Percentiles rank a stretch among this genome's conserved stretches.
These are phyloP conservation scores for Semotilus atromaculatus DNA, from an alignment of 2,797 vertebrate genomes.

Conservation along the genomic window DNA sequence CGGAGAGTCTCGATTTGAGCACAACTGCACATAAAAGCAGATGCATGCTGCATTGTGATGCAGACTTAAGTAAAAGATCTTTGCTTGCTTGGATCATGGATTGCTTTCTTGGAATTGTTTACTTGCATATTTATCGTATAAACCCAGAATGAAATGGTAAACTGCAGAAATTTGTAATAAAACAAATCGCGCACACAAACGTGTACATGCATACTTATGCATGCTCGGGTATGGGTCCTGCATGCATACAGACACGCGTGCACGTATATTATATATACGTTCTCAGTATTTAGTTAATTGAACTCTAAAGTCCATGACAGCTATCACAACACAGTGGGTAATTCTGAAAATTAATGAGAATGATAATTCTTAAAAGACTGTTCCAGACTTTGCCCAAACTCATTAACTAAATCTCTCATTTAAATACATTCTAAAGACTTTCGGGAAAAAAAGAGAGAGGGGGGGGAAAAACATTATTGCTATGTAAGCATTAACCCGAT, in stretches of 20 bases:
- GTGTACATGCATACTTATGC: constrained; percentile 37
- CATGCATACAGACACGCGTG: constrained; percentile 19
- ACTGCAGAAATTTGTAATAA: constrained; percentile 73
- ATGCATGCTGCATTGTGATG: constrained; percentile 26
- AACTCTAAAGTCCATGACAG: constrained; percentile 99
- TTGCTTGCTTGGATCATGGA: constrained; percentile 23
- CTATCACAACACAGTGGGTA: constrained; percentile 96
- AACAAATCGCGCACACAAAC: constrained; percentile 39
- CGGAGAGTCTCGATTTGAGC: constrained; percentile 1
- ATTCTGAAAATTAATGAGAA: constrained; percentile 99
- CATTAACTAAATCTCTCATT: constrained; percentile 97
- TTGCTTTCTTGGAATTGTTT: constrained; percentile 45
- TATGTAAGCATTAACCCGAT: constrained; percentile 82
- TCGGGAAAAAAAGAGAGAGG: constrained; percentile 79
- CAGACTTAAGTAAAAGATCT: constrained; percentile 21
- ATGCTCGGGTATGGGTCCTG: not conserved
- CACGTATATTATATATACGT: constrained; percentile 62
- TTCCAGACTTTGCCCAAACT: constrained; percentile 99
- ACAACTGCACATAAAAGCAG: constrained; percentile 8
- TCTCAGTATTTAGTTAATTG: constrained; percentile 86
- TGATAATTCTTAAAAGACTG: constrained; percentile 99
- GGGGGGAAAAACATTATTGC: constrained; percentile 84
- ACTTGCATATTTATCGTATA: constrained; percentile 76
- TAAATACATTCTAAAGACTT: constrained; percentile 94
- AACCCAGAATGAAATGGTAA: constrained; percentile 68